Conservation (phyloP, 2,113 vertebrate genomes). For the Lota lota region DNA sequence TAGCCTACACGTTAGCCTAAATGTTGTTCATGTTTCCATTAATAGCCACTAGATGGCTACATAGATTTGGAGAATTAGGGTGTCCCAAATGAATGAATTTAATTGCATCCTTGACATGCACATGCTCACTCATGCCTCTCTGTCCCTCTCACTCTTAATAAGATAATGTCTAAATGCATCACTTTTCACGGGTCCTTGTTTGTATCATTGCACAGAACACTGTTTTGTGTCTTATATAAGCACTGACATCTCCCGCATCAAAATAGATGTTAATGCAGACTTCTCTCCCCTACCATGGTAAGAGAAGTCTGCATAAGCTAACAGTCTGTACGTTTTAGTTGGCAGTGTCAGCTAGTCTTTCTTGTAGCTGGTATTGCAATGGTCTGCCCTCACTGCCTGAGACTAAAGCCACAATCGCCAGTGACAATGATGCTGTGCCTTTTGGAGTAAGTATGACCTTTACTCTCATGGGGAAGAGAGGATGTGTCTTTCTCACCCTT, state of each 20-base stretch:
- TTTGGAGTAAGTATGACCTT: too few relatives aligned
- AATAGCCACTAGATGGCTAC: conserved; percentile 48
- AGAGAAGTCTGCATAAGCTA: conserved; percentile 28
- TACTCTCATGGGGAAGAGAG: too few relatives aligned
- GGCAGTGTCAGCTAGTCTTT: conserved; percentile 54
- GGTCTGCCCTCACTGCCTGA: conserved; percentile 32
- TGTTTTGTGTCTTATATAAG: too few relatives aligned
- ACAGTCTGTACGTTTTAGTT: conserved; percentile 44
- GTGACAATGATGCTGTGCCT: conserved; percentile 11
- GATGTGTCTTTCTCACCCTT: too few relatives aligned
- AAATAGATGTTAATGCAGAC: too few relatives aligned
- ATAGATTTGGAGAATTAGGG: not conserved
- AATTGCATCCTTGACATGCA: not conserved
- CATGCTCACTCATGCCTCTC: too few relatives aligned
- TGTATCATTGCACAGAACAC: too few relatives aligned
- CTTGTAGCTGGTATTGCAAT: conserved; percentile 43
- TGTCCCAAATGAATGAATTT: not conserved
- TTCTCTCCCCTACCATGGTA: conserved; percentile 4
- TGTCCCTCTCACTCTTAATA: too few relatives aligned
- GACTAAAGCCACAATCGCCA: conserved; percentile 34
- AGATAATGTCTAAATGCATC: too few relatives aligned
- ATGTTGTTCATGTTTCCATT: not conserved
- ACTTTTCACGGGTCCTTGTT: too few relatives aligned
- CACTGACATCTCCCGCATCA: too few relatives aligned
- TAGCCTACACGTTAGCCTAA: not conserved